Base-by-base conservation (phyloP, 2,797 vertebrate species). In the Podarcis lilfordi region DNA sequence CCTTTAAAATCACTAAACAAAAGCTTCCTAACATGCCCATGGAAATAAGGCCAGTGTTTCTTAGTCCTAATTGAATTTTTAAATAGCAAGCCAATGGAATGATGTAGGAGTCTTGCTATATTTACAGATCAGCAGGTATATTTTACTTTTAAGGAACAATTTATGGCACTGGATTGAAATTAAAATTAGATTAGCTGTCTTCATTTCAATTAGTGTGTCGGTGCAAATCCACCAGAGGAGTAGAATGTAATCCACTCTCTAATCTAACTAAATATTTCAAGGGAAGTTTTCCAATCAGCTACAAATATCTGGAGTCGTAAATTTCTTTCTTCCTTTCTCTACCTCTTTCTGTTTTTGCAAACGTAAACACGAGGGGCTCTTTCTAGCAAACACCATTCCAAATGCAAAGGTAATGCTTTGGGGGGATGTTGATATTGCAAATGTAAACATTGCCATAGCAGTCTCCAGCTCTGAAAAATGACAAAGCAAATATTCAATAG, bases 291-390 rank as follows among this genome's bases (percentile, higher is more conserved):
- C 92, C 92, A 68, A 91, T 88, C 93, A 92, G 77, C 69, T 3
- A 76, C 71, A 85, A 69, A 81, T 85, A 89, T 89, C 83, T 59
- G 71, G 72, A 75, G 76, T 71, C 78, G 69, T 89, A 81, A 68
- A 81, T 89, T 83, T 82, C 78, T 68, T 27, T 13, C 23, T 61
- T 61, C 59, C 59, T 17, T 61, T 61, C 59, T 61, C 21, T 61
- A 17, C 5, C 15, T 9, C 32, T 17, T 3, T 59, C 75, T 11
- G 40, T 93, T 82, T 82, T 96, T 95, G 95, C 95, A 91, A 95
- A 96, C 88, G 90, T 95, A 94, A 96, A 95, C 96, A 96, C 88
- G 94, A 96, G 95, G 93, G 93, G 92, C 91, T 92, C 88, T 94
- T 93, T 94, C 92, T 90, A 94, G 90, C 93, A 92, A 92, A 89